phyloP scores from a whole-genome alignment of 2,797 vertebrate species.

The Gephyroberyx darwinii region DNA sequence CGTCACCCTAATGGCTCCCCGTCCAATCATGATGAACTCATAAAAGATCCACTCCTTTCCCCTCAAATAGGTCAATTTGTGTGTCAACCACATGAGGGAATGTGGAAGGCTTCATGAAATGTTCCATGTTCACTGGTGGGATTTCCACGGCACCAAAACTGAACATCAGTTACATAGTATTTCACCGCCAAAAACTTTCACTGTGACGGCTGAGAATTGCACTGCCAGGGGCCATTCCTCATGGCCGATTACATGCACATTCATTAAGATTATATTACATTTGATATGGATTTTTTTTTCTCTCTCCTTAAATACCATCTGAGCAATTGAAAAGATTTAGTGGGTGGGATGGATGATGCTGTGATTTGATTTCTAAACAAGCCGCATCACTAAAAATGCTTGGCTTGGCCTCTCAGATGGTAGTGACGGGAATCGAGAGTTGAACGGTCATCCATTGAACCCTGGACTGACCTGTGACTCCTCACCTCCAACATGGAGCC shows the following conservation, averaged over 20 bases:
- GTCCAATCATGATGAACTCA: conserved; percentile 69
- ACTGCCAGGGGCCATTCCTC: conserved; percentile 28
- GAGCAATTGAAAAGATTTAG: conserved; percentile 37
- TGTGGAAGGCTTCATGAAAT: neutral
- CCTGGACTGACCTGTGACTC: conserved; percentile 27
- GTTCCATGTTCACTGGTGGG: conserved; percentile 22
- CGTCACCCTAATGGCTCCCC: conserved; percentile 72
- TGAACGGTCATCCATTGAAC: conserved; percentile 38
- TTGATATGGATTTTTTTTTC: conserved; percentile 43
- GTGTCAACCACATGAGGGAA: conserved; percentile 51
- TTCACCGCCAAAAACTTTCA: conserved; percentile 32
- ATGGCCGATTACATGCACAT: conserved; percentile 54
- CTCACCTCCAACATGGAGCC: neutral
- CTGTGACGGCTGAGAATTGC: conserved; percentile 21
- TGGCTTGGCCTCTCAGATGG: neutral
- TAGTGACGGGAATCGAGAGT: conserved; percentile 25
- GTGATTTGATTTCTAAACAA: conserved; percentile 42
- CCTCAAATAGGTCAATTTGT: conserved; percentile 68
- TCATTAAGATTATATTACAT: conserved; percentile 55
- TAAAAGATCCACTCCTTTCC: conserved; percentile 64
- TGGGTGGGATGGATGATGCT: conserved; percentile 19
- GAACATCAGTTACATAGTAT: conserved; percentile 16
- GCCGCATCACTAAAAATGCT: conserved; percentile 16
- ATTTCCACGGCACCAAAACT: conserved; percentile 16
- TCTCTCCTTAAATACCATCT: conserved; percentile 42